These are phyloP conservation scores for Copidosoma aretas DNA, from an alignment of 2,888 invertebrate species.

Conservation along the genomic window DNA sequence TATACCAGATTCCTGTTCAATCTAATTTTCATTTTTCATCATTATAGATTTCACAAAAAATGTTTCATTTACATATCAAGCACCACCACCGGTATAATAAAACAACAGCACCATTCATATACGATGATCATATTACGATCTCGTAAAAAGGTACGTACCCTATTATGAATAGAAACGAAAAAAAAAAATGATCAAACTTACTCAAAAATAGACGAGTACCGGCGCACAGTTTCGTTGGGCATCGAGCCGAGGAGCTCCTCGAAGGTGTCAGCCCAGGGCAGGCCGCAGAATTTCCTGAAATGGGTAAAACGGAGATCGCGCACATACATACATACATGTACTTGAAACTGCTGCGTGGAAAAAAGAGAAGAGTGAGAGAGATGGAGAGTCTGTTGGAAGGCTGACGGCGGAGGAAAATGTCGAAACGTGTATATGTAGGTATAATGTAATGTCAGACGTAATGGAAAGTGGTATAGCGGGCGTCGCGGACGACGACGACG, in stretches of 20 bases:
- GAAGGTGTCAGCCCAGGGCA: constrained; percentile 78
- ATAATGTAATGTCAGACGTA: no score
- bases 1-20: no score
- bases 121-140: no score
- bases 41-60: no score
- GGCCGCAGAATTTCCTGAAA: constrained; percentile 82
- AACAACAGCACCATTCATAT: no score
- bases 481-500: no score
- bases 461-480: background rate
- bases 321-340: background rate
- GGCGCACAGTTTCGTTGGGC: constrained; percentile 85
- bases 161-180: no score
- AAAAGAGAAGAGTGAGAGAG: background rate
- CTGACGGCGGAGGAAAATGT: constrained; percentile 22
- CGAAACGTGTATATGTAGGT: constrained; percentile 13
- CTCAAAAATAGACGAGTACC: constrained; percentile 85
- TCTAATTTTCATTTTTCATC: no score
- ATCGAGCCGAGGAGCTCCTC: constrained; percentile 85
- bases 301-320: constrained; percentile 15
- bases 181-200: constrained; percentile 59
- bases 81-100: background rate
- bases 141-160: no score
- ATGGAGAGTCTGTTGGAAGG: background rate
- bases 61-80: no score
- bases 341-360: background rate